Base-by-base conservation (phyloP, 2,113 vertebrate species). In the Solea solea region DNA sequence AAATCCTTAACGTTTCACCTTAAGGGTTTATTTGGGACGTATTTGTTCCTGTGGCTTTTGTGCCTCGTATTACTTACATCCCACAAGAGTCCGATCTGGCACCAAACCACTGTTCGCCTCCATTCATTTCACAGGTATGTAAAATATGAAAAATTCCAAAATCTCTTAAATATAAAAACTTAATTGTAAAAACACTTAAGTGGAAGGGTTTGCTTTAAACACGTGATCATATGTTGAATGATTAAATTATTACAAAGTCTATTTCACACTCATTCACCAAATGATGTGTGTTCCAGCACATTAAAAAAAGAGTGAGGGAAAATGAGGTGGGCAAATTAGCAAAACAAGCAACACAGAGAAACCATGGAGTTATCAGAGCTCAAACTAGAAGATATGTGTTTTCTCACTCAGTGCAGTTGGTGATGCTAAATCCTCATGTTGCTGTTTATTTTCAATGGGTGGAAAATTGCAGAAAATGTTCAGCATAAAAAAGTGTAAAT, bases 1-100 rank as follows among this genome's bases (percentile, higher is more conserved):
- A 86, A 85, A 78, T 45, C 68, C 61, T 87, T 75, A 76, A 76
- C 10, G 14, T 60, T 83, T 80, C 4, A 25, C 73, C 72, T 80
- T 79, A 81, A 80, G 13, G 70, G 48, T 64, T 72, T 45, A 53
- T 7, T 9, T 11, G 8, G 21, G 28, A 8, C 67, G 44, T 59
- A 34, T 50, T 46, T 8, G 58, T 7, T 27, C 5, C 11, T 40
- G 34, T 25, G 27, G 9, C 6, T 16, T 9, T 42, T 68, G 15
- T 11, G 5, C n/a, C 13, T 48, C 2, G 5, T 27, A 6, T 2
- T 75, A 14, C 73, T 58, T 16, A n/a, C 45, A 69, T n/a, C 10
- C 13, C 65, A 44, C 1, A 34, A 15, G 11, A 8, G 12, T 4
- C n/a, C 21, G 41, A 53, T 5, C 6, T 39, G 14, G 3, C 40